phyloP scores from a whole-genome alignment of 2,113 vertebrate genomes.

The Myotis davidii region DNA sequence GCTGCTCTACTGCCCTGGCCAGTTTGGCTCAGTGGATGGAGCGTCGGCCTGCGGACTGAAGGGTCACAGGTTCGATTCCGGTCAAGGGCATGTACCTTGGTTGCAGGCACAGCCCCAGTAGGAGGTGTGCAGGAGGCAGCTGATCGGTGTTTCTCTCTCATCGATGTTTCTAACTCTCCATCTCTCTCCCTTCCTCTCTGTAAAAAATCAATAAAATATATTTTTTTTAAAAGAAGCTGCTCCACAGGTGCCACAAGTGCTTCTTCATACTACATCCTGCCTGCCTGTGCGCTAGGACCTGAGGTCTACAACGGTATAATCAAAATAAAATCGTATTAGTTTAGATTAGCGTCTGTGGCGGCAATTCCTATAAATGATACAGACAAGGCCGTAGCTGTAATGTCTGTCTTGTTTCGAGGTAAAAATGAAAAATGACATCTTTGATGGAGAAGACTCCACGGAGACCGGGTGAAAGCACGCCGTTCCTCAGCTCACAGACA shows the following conservation, averaged over 20 bases:
- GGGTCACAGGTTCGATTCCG: no score
- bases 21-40: no score
- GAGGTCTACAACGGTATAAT: conserved; percentile 62
- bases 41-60: no score
- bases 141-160: no score
- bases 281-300: neutral
- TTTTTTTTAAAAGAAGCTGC: neutral
- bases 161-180: no score
- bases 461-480: conserved; percentile 52
- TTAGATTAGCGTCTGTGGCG: conserved; percentile 67
- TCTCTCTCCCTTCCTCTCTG: no score
- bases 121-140: no score
- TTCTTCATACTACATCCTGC: conserved; percentile 16
- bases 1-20: neutral
- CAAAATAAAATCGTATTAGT: conserved; percentile 69
- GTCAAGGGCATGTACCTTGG: no score
- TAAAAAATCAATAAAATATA: no score
- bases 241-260: neutral
- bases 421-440: conserved; percentile 68
- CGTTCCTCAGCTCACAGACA: conserved; percentile 30
- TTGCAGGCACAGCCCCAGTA: no score
- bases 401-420: conserved; percentile 56
- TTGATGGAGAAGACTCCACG: conserved; percentile 64
- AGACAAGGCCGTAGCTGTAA: conserved; percentile 45
- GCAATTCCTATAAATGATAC: conserved; percentile 16